Base-by-base conservation (phyloP, 2,888 invertebrate species). In the Athalia circularis region DNA sequence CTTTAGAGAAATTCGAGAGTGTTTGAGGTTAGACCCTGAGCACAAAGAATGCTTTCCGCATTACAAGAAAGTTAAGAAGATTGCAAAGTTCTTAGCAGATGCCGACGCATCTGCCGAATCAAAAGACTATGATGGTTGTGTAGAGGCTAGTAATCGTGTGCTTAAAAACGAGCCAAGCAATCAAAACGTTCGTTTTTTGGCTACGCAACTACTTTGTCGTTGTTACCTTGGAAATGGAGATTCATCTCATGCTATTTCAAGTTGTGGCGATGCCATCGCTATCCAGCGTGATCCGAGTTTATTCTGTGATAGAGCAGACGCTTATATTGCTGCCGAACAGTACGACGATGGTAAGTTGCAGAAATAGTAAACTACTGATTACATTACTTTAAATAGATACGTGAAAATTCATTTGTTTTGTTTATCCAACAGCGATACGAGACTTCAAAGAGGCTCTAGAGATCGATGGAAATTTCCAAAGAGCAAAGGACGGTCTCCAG, bases 11-110 rank as follows among this genome's bases (percentile, higher is more conserved):
- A 95, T 99, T 82, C 94, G 99, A 29, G 99, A 99, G 90, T 99
- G 99, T 90, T 92, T 99, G 15, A 98, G 97, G 89, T 92, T 99
- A 62, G 99, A 99, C 91, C 99, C 99, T 0, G 99, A 99, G 86
- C 98, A 99, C 91, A 97, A 98, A 91, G 93, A 95, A 85, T 99
- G 99, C 91, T 98, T 98, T 91, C 95, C 96, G 29, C 95, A 98
- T 87, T 99, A 99, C 92, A 99, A 99, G 90, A 97, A 96, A 89
- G 92, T 99, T 52, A 98, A 98, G 89, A 98, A 98, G 89, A 93
- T 99, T 11, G 97, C 96, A 82, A 98, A 97, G 88, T 91, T 94
- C 79, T 89, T 97, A 78, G 89, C 91, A 45, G 93, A 94, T 45
- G 94, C 95, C 8, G 94, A 95, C 85, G 89, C 91, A 70, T 90